Evolutionary conservation across 2,113 vertebrate genomes (phyloP).

Genomic region (Strix uralensis): DNA sequence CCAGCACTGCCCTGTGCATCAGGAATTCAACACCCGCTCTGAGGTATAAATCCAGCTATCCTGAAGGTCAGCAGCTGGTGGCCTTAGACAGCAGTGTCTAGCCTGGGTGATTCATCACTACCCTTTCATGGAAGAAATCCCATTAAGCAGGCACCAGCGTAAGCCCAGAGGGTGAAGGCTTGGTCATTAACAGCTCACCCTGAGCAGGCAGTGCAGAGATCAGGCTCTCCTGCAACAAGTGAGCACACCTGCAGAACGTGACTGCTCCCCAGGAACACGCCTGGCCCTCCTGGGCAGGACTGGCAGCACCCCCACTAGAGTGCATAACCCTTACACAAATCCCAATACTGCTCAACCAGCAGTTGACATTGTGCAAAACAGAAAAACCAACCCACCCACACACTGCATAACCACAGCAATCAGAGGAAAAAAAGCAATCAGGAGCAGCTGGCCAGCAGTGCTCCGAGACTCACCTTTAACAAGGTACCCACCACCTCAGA

Average conservation of each 20-base stretch:
- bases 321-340: neutral
- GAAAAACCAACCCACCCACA: neutral
- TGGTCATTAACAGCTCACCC: neutral
- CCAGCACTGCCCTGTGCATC: neutral
- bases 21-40: neutral
- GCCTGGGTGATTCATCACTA: constrained; percentile 46
- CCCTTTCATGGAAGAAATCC: constrained; percentile 1
- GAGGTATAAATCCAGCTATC: constrained; percentile 34
- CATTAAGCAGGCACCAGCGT: neutral
- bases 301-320: neutral
- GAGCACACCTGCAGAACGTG: neutral
- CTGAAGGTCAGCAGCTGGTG: constrained; percentile 51
- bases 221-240: neutral
- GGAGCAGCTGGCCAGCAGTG: neutral
- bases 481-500: neutral
- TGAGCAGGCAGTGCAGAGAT: neutral
- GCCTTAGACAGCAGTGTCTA: constrained; percentile 39
- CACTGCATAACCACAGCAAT: neutral
- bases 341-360: neutral
- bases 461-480: neutral
- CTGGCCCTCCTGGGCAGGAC: neutral
- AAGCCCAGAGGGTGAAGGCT: neutral
- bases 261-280: neutral
- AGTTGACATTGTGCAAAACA: neutral
- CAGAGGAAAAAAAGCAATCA: neutral